phyloP scores from a whole-genome alignment of 2,113 vertebrate genomes.

The Forbesichthys agassizii region DNA sequence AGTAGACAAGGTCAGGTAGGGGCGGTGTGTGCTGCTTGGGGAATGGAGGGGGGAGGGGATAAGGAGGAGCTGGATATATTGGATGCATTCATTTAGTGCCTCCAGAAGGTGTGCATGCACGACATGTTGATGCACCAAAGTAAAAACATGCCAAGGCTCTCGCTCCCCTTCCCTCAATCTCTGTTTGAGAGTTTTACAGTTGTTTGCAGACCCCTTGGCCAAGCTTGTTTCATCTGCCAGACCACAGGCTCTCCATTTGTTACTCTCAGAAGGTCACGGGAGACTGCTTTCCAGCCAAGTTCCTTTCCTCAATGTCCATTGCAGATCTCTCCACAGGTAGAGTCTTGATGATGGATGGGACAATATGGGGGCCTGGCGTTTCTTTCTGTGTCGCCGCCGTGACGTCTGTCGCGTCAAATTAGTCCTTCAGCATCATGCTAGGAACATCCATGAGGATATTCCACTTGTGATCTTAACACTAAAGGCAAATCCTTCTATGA shows the following conservation, averaged over 20 bases:
- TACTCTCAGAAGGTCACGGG: constrained; percentile 81
- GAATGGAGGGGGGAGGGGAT: not conserved
- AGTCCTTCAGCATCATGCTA: constrained; percentile 48
- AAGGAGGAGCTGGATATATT: constrained; percentile 29
- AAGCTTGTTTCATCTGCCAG: constrained; percentile 70
- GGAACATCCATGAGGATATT: constrained; percentile 3
- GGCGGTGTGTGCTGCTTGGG: too few species aligned
- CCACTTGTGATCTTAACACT: constrained; percentile 6
- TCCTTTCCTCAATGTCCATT: constrained; percentile 67
- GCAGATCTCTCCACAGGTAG: constrained; percentile 55
- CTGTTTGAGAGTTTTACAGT: constrained; percentile 65
- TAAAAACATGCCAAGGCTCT: constrained; percentile 10
- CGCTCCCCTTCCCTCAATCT: not conserved
- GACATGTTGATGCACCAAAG: constrained; percentile 34
- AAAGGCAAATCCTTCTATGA: constrained; percentile 6
- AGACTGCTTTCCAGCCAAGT: constrained; percentile 68
- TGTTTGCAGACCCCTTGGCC: constrained; percentile 72
- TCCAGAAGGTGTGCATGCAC: constrained; percentile 38
- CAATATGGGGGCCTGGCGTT: constrained; percentile 38
- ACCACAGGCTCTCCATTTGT: constrained; percentile 73
- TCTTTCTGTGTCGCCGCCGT: constrained; percentile 59
- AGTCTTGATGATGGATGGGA: constrained; percentile 75
- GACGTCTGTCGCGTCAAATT: constrained; percentile 65
- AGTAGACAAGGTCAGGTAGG: constrained; percentile 46
- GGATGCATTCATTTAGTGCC: constrained; percentile 53